phyloP scores from a whole-genome alignment of 35 echinoderm and acorn worm genomes.

The Diadema setosum region DNA sequence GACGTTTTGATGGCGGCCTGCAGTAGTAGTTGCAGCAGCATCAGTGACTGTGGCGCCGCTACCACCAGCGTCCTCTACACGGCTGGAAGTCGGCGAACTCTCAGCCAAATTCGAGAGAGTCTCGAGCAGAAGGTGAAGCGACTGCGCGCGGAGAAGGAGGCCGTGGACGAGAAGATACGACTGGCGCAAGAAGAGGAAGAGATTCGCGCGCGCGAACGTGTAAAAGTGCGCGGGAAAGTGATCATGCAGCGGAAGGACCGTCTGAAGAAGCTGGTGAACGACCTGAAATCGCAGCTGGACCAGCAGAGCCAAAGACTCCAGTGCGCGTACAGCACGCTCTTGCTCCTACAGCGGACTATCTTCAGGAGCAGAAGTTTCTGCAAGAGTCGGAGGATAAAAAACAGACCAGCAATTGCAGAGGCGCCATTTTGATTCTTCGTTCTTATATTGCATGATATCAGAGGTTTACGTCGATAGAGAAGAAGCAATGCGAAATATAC shows the following conservation, averaged over 20 bases:
- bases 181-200: constrained; percentile 77
- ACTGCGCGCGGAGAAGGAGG: constrained; percentile 63
- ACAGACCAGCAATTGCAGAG: neutral
- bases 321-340: constrained; percentile 65
- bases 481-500: too few relatives aligned
- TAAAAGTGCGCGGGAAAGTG: constrained; percentile 51
- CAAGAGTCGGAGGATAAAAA: neutral
- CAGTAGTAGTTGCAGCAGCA: neutral
- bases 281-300: constrained; percentile 70
- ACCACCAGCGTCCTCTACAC: neutral
- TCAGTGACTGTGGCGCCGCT: neutral
- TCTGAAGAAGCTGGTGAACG: constrained; percentile 61
- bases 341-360: constrained; percentile 69
- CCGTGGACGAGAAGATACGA: constrained; percentile 77
- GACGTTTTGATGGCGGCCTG: neutral
- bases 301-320: constrained; percentile 74
- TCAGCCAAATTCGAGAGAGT: constrained; percentile 64
- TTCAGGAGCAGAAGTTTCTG: constrained; percentile 87
- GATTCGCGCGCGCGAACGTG: constrained; percentile 52
- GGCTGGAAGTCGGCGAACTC: constrained; percentile 1
- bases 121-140: constrained; percentile 74
- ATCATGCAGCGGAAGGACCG: constrained; percentile 60
- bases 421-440: constrained; percentile 10
- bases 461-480: too few relatives aligned
- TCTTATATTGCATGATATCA: too few relatives aligned